Base-by-base conservation (phyloP, 30 jellyfish, hydroid and myxozoan species). In the Cassiopea xamachana region DNA sequence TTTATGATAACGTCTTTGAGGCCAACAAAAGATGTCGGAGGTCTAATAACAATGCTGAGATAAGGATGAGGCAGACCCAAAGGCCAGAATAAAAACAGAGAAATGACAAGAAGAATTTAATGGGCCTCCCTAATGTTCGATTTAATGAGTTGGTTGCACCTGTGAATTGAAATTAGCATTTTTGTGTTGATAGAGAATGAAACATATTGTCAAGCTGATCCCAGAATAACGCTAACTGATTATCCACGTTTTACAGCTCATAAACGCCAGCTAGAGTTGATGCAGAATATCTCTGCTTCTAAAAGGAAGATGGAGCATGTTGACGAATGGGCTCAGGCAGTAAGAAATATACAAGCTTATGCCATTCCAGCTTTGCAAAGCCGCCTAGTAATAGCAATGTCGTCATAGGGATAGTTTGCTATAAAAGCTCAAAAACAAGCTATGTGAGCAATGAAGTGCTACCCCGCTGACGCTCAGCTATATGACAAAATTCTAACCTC, bases 191-290 rank as follows among this genome's bases (percentile, higher is more conserved):
- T 79, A 49, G 95, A 73, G 87, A 48, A 82, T 70, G 71, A 88
- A 82, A 79, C 90, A 88, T 88, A 69, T 78, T 88, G 95, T 73
- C 16, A 60, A 69, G 84, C 71, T 78, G 90, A 67, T 88, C 92
- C 76, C 71, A 1, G 80, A 69, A 84, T 84, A 84, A 84, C 92
- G 92, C 92, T 85, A 69, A 19, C 92, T 46, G 92, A 84, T 84
- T 84, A 84, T 84, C 92, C 92, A 27, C 77, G 68, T 84, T 84
- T 84, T 72, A 84, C 86, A 70, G 76, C 51, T 71, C 60, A 69
- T 85, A 84, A 85, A 84, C 92, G 85, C 92, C 92, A 84, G 92
- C 92, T 85, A 45, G 77, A 84, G 85, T 50, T 71, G n/a, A 51
- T 82, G 17, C 92, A 84, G 71, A 7, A 71, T 82, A 84, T 55